Evolutionary conservation across 2,888 invertebrate species (phyloP), one percentile per base, ranked within the genome.

Genomic region (Strigamia transsilvanica): DNA sequence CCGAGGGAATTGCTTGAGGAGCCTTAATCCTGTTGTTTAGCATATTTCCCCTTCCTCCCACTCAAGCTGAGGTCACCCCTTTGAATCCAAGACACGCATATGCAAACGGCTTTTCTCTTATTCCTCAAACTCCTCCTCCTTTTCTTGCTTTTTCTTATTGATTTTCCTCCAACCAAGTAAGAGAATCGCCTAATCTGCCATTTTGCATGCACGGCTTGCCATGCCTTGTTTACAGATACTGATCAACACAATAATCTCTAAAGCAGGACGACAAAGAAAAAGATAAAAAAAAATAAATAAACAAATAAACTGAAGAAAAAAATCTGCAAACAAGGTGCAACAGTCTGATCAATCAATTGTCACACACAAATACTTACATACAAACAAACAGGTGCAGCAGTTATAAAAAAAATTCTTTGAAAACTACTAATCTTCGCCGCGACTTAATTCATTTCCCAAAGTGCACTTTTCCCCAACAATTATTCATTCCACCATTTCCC

Each of bases 31-130:
- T 27, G 66, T 66, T 66, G 66, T 66, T 66, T 66, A 66, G 66
- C 66, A 66, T 66, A 66, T 66, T 66, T 66, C 66, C 66, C 66
- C 66, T 66, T 66, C 66, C 66, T 66, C 66, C 66, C 66, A 66
- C 66, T 32, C 27, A 15, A 66, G 32, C 27, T 66, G 66, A 66
- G 66, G 66, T 66, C 66, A 66, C 66, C 66, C 66, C 66, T 66
- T 66, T 66, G 66, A 66, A 66, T 66, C 66, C 66, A 10, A 66
- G 66, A 66, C 66, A 66, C 66, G 66, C 66, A 66, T 66, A 66
- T 66, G 66, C 66, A 66, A 66, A 66, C 66, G 66, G 66, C 66
- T 66, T 66, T 51, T 66, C 66, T 32, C 66, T 66, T 66, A 66
- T 66, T 66, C 27, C 66, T 66, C 66, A 66, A 66, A 66, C 66